Evolutionary conservation across 2,113 vertebrate genomes (phyloP).

Genomic region (Mus musculus): DNA sequence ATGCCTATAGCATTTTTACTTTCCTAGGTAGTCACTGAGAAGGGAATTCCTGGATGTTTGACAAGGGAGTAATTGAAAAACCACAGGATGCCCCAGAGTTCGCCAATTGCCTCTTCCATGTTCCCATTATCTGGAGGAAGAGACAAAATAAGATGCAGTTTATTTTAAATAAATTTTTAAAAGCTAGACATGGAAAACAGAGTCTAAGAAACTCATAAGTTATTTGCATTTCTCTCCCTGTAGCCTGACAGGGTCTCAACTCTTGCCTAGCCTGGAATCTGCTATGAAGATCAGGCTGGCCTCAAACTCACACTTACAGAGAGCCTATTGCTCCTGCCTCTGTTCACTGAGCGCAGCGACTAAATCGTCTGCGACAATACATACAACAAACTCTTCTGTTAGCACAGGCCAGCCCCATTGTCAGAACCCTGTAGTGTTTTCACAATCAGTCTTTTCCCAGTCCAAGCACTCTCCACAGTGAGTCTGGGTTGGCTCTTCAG

Average conservation of each 20-base stretch:
- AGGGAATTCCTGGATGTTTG: slow-evolving; percentile 1
- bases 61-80: not conserved
- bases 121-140: not conserved
- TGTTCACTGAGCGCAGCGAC: not conserved
- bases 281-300: not conserved
- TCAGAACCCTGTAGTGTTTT: no score
- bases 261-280: not conserved
- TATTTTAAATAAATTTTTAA: not conserved
- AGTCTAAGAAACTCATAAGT: not conserved
- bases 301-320: not conserved
- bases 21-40: not conserved
- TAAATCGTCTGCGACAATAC: not conserved
- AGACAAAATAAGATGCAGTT: not conserved
- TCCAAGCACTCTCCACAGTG: rapidly evolving
- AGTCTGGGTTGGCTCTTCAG: not conserved
- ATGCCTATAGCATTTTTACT: not conserved
- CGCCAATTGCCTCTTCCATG: not conserved
- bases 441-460: not conserved
- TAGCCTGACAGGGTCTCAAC: not conserved
- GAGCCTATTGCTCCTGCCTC: not conserved
- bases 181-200: not conserved
- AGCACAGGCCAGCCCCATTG: not conserved
- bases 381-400: not conserved
- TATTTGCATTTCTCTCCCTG: not conserved
- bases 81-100: not conserved